Percentiles rank a stretch among this genome's conserved stretches.
Conservation (phyloP, 2,113 vertebrate genomes). For the Lutjanus erythropterus region DNA sequence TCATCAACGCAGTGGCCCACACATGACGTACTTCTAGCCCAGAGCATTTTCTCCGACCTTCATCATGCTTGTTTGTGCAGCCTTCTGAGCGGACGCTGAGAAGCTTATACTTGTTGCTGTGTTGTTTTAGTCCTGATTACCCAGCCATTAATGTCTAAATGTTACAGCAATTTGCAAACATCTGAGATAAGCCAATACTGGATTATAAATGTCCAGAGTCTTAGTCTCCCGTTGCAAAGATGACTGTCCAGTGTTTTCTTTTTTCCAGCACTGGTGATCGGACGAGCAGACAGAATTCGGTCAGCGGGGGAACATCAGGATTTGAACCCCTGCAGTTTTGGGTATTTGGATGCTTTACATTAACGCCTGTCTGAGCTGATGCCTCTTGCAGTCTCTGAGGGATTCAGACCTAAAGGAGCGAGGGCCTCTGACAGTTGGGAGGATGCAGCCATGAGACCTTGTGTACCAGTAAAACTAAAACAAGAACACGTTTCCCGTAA, state of each 20-base stretch:
- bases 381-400: conserved; percentile 61
- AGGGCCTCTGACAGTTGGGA: conserved; percentile 72
- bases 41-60: conserved; percentile 65
- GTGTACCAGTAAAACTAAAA: conserved; percentile 75
- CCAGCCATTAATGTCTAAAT: conserved; percentile 45
- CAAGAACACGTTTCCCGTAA: conserved; percentile 78
- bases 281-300: conserved; percentile 10
- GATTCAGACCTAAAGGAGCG: conserved; percentile 54
- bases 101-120: conserved; percentile 48
- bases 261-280: conserved; percentile 1
- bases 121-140: conserved; percentile 59
- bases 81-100: conserved; percentile 55
- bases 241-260: neutral
- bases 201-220: conserved; percentile 23
- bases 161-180: conserved; percentile 52
- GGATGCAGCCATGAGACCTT: conserved; percentile 72
- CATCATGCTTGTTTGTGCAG: conserved; percentile 64
- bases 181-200: conserved; percentile 29
- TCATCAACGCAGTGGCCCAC: conserved; percentile 41
- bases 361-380: conserved; percentile 4
- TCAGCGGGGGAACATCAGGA: conserved; percentile 12
- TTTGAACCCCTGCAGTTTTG: conserved; percentile 6
- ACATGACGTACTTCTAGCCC: conserved; percentile 55
- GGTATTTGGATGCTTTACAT: conserved; percentile 35
- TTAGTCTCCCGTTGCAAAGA: conserved; percentile 17